Evolutionary conservation across 2,888 invertebrate species (phyloP), one percentile per base, ranked within the genome.

Genomic region (Pachliopta kotzebuea): DNA sequence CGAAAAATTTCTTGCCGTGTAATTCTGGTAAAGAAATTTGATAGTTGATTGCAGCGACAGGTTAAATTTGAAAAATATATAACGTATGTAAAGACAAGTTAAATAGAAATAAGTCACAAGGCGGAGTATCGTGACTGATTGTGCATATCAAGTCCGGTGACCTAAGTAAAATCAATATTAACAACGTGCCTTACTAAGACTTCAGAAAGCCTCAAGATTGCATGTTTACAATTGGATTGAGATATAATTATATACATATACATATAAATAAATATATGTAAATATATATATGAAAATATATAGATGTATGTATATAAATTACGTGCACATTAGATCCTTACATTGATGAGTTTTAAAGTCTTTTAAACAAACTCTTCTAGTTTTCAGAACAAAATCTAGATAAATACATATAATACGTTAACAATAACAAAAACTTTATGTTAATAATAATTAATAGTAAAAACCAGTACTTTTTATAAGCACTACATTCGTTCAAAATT

Each of bases 121-220:
- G 59, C 59, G 29, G 2, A 45, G 18, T 58, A 24, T 52, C 59
- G 54, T 63, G 53, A 52, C 23, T 21, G n/a, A 52, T 55, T 63
- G 49, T 64, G 56, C 53, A 57, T 56, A 61, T 49, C 31, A 29
- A 61, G 61, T 57, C 49, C 65, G 61, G 54, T 57, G 65, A 65
- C 57, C 61, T 54, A 23, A 31, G 17, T 31, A 58, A 58, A 65
- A 65, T 65, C 65, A 49, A 65, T 65, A 65, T 20, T 29, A 29
- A 65, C 56, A 52, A 37, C 20, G 31, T 37, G 62, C 53, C 65
- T 65, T 61, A 24, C 65, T 65, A 65, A 56, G 61, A 49, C 65
- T 65, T 61, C 61, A 26, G 60, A 4, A 14, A 23, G n/a, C 42
- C 56, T 60, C 11, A 53, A 65, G 52, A 60, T 53, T 56, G 56